Evolutionary conservation across 1,140 invertebrate species (phyloP), one percentile per base, ranked within the genome.

Genomic region (Trissolcus basalis): DNA sequence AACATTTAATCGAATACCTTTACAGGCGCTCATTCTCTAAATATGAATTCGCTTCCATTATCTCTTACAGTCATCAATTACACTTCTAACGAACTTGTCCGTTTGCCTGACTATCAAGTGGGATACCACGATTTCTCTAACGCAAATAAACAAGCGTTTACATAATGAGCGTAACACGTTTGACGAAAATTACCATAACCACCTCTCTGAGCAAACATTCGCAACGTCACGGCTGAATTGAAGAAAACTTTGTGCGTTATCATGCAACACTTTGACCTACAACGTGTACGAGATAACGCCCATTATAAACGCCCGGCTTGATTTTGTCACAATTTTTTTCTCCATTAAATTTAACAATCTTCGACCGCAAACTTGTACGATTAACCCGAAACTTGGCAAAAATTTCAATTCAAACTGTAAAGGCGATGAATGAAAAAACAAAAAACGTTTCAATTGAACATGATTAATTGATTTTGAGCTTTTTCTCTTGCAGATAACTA

Each of bases 401-500:
- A n/a, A n/a, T n/a, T n/a, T n/a, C n/a, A n/a, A n/a, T n/a, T n/a
- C n/a, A n/a, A n/a, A n/a, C n/a, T n/a, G n/a, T n/a, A n/a, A n/a
- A n/a, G n/a, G n/a, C n/a, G n/a, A n/a, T 44, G 43, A 44, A 44
- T 4, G 12, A 44, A 44, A 44, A 41, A 2, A n/a, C 4, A 36
- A 36, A 32, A 54, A n/a, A 36, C 1, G 16, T 1, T 4, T n/a
- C 19, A 50, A 50, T 50, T 50, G 19, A 6, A 32, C 8, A 50
- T 50, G n/a, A 35, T n/a, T 39, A n/a, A 39, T 39, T 35, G 35
- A 35, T 39, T 10, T 36, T 39, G 16, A 39, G n/a, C n/a, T n/a
- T n/a, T n/a, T n/a, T n/a, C n/a, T 59, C 48, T 81, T 82, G 43
- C 77, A 88, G 88, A 89, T 89, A 83, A 88, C 87, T 87, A 89